Percentiles rank a stretch among this genome's conserved stretches.
These are phyloP conservation scores for Toxotes chatareus DNA, from an alignment of 2,113 vertebrate species.

Conservation along the genomic window DNA sequence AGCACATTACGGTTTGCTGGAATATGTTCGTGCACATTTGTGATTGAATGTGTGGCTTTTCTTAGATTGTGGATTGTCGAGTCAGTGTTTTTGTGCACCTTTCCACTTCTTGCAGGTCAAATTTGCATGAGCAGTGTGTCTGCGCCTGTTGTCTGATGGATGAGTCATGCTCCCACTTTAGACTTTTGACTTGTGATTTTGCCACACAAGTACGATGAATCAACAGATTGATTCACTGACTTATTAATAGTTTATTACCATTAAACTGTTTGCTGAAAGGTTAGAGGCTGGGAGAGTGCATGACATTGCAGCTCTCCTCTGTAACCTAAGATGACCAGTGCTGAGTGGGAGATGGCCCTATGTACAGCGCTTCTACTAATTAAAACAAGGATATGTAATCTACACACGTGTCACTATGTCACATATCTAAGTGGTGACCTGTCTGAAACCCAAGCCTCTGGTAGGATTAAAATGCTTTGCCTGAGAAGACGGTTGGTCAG, in stretches of 20 bases:
- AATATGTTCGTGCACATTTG: conserved; percentile 27
- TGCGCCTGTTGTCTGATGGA: conserved; percentile 46
- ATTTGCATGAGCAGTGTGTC: conserved; percentile 31
- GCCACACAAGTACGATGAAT: conserved; percentile 61
- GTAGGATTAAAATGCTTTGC: conserved; percentile 84
- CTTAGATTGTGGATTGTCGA: conserved; percentile 17
- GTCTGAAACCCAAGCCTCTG: conserved; percentile 78
- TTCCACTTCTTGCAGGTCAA: conserved; percentile 24
- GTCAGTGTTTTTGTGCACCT: conserved; percentile 20
- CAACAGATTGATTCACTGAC: conserved; percentile 63
- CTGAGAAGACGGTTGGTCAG: conserved; percentile 70
- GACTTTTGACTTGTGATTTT: conserved; percentile 51
- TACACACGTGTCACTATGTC: conserved; percentile 78
- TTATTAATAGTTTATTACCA: conserved; percentile 75
- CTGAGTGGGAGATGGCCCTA: conserved; percentile 56
- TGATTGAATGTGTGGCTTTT: conserved; percentile 24
- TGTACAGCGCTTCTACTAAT: conserved; percentile 77
- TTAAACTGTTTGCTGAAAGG: conserved; percentile 61
- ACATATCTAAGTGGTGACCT: conserved; percentile 80
- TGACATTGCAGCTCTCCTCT: conserved; percentile 64
- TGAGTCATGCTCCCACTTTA: conserved; percentile 71
- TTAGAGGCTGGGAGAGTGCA: conserved; percentile 57
- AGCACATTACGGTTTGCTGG: conserved; percentile 25
- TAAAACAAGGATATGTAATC: conserved; percentile 82
- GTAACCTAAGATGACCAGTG: conserved; percentile 69